Evolutionary conservation across 2,797 vertebrate species (phyloP).

Genomic region (Lagocephalus sceleratus): DNA sequence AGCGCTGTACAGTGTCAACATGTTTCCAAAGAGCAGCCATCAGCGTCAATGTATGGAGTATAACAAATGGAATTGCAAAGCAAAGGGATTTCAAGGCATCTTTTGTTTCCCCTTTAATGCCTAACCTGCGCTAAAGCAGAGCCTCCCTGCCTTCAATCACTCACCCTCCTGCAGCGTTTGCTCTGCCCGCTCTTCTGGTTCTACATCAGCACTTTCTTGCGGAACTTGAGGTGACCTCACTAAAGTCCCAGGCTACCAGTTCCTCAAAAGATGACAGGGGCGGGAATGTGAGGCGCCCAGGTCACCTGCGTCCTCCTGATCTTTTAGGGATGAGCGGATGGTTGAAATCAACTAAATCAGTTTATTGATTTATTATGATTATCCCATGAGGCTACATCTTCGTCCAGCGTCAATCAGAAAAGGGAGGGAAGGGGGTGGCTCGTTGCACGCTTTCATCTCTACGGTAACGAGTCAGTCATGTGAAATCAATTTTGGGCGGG

Average conservation of each 20-base stretch:
- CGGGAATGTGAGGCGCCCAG: conserved; percentile 13
- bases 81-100: conserved; percentile 32
- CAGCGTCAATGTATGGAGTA: conserved; percentile 23
- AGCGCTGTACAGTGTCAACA: conserved; percentile 27
- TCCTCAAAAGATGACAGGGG: conserved; percentile 30
- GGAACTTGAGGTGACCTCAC: conserved; percentile 38
- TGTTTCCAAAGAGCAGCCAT: conserved; percentile 31
- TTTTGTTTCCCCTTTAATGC: conserved; percentile 62
- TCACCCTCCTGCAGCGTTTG: conserved; percentile 40
- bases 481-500: conserved; percentile 68
- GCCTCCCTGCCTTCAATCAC: conserved; percentile 49
- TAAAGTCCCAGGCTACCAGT: conserved; percentile 51
- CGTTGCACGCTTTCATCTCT: conserved; percentile 38
- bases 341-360: conserved; percentile 5
- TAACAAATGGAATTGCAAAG: conserved; percentile 29
- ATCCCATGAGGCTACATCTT: conserved; percentile 4
- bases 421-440: conserved; percentile 1
- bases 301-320: too few relatives aligned
- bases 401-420: conserved; percentile 23
- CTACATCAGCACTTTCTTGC: conserved; percentile 38
- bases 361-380: too few relatives aligned
- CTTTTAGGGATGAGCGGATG: too few relatives aligned
- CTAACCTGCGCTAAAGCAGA: conserved; percentile 59
- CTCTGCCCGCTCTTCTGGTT: conserved; percentile 27
- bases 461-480: conserved; percentile 26